phyloP scores from a whole-genome alignment of 2,888 invertebrate genomes.

The Drosophila barbarae region DNA sequence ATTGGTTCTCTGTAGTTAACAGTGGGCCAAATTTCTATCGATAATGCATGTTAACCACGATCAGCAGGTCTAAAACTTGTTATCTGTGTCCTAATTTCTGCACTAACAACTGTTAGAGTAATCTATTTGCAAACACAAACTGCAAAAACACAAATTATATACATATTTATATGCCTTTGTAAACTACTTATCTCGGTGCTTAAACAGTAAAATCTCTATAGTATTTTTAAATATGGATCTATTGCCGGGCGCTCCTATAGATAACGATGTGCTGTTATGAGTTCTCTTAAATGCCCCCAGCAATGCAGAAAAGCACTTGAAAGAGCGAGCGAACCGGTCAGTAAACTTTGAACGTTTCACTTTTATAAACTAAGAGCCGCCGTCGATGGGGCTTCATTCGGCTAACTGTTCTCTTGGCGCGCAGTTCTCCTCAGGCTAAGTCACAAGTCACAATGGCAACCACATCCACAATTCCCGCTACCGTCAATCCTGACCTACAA shows the following conservation, averaged over 20 bases:
- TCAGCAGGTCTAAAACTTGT: slow-evolving; percentile 9
- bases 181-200: slow-evolving; percentile 1
- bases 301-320: background rate
- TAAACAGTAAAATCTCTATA: background rate
- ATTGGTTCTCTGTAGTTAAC: background rate
- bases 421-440: background rate
- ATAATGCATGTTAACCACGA: slow-evolving; percentile 14
- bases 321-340: slow-evolving; percentile 16
- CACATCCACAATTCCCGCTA: slow-evolving; percentile 55
- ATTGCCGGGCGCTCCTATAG: background rate
- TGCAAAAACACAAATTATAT: background rate
- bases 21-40: background rate
- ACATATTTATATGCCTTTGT: background rate
- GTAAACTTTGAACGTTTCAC: slow-evolving; percentile 22
- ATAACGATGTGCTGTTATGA: slow-evolving; percentile 2
- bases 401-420: slow-evolving; percentile 21
- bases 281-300: background rate
- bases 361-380: slow-evolving; percentile 7
- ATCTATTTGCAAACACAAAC: background rate
- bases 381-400: slow-evolving; percentile 6
- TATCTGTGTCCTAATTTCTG: slow-evolving; percentile 10
- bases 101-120: slow-evolving; percentile 6
- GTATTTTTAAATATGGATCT: background rate
- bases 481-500: slow-evolving; percentile 85
- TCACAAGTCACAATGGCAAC: slow-evolving; percentile 44